Evolutionary conservation across 2,888 invertebrate species (phyloP).

Genomic region (Lasioglossum malachurum): DNA sequence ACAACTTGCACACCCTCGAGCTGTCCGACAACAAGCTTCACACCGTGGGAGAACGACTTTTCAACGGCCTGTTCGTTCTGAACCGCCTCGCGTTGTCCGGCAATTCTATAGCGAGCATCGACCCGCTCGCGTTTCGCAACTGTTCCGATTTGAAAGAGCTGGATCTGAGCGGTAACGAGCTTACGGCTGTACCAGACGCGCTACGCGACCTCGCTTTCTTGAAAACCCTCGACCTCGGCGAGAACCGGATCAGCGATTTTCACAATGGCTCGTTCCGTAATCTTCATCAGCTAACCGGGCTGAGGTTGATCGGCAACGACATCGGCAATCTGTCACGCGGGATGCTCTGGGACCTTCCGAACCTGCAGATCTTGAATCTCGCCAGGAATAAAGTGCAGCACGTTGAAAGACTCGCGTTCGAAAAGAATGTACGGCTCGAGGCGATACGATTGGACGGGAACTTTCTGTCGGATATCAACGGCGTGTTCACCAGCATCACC

Average conservation of each 20-base stretch:
- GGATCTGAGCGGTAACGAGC: constrained; percentile 94
- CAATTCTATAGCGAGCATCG: constrained; percentile 92
- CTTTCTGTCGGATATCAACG: constrained; percentile 95
- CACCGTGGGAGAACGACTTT: constrained; percentile 92
- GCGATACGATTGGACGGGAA: constrained; percentile 95
- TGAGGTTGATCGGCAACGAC: constrained; percentile 95
- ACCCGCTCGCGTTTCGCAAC: constrained; percentile 93
- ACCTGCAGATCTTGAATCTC: constrained; percentile 93
- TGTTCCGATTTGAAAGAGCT: constrained; percentile 95
- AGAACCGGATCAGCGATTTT: constrained; percentile 94
- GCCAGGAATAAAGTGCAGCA: constrained; percentile 95
- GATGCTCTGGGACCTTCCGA: constrained; percentile 94
- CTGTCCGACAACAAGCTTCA: constrained; percentile 94
- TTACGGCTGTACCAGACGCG: constrained; percentile 93
- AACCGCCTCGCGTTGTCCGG: constrained; percentile 94
- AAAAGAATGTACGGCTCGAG: constrained; percentile 92
- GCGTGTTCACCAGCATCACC: constrained; percentile 94
- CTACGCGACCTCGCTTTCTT: constrained; percentile 92
- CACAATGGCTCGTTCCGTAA: constrained; percentile 94
- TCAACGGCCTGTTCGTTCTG: constrained; percentile 93
- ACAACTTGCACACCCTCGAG: constrained; percentile 95
- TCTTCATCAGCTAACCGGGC: constrained; percentile 93
- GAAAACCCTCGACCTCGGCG: constrained; percentile 95
- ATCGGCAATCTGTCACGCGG: constrained; percentile 93
- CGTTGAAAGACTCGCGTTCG: constrained; percentile 94